Percentiles rank a stretch among this genome's conserved stretches.
These are phyloP conservation scores for Saturnia japonica DNA, from an alignment of 2,888 invertebrate species.

Conservation along the genomic window DNA sequence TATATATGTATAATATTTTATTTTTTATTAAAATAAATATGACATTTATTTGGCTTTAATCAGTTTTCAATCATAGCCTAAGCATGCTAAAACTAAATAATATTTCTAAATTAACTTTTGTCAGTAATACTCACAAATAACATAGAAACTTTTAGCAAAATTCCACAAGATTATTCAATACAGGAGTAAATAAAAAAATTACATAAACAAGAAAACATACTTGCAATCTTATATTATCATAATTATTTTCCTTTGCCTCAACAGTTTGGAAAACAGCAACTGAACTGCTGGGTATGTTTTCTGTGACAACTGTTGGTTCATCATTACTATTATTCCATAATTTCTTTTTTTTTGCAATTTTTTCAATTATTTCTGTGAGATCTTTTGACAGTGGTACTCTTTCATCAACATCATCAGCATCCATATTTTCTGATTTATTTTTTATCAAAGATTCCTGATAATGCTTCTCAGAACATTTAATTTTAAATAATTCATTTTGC, in stretches of 20 bases:
- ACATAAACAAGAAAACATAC: slow-evolving; percentile 55
- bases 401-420: slow-evolving; percentile 47
- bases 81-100: too few species aligned
- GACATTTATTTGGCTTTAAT: too few species aligned
- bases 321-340: slow-evolving; percentile 37
- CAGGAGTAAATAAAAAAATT: slow-evolving; percentile 16
- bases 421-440: slow-evolving; percentile 34
- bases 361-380: slow-evolving; percentile 80
- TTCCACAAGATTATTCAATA: not conserved
- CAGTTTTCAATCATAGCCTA: too few species aligned
- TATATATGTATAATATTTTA: too few species aligned
- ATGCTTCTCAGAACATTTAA: slow-evolving; percentile 72
- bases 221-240: slow-evolving; percentile 82
- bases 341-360: slow-evolving; percentile 64
- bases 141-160: not conserved
- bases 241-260: slow-evolving; percentile 48
- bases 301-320: slow-evolving; percentile 61
- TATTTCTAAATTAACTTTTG: too few species aligned
- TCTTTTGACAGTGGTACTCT: slow-evolving; percentile 77
- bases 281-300: slow-evolving; percentile 82
- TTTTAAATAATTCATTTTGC: slow-evolving; percentile 71
- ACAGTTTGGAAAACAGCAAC: slow-evolving; percentile 86
- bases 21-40: too few species aligned
- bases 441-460: slow-evolving; percentile 67
- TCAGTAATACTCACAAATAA: not conserved